Conservation (phyloP, 2,888 invertebrate species). For the Sipha maydis region DNA sequence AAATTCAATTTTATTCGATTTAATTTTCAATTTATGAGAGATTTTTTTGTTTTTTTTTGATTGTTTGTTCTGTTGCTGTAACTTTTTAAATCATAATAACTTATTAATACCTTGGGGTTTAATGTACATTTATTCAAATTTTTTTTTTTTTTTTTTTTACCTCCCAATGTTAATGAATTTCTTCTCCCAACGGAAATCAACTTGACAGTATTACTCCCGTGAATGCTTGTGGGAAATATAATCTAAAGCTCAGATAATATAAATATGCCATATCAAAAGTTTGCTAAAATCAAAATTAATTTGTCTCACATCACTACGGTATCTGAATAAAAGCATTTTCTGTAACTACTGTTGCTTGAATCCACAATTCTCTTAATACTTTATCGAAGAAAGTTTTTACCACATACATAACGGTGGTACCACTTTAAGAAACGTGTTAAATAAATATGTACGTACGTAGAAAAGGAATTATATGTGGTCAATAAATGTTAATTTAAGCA, state of each 20-base stretch:
- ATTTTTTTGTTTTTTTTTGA: too few relatives aligned
- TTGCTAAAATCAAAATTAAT: constrained; percentile 15
- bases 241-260: background rate
- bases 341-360: background rate
- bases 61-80: background rate
- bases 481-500: background rate
- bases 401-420: background rate
- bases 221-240: constrained; percentile 7
- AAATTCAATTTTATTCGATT: too few relatives aligned
- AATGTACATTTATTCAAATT: background rate
- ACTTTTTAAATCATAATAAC: background rate
- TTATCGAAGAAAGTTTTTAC: constrained; percentile 10
- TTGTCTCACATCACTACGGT: background rate
- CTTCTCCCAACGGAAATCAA: constrained; percentile 27
- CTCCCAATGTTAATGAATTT: background rate
- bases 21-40: too few relatives aligned
- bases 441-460: background rate
- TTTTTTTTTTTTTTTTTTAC: background rate
- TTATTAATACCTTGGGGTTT: background rate
- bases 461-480: background rate
- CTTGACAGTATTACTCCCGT: background rate
- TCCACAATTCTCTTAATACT: background rate
- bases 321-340: constrained; percentile 9
- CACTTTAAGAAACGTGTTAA: background rate
- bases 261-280: constrained; percentile 17